Percentiles rank a stretch among this genome's conserved stretches.
Conservation (phyloP, 1,140 invertebrate genomes). For the Drosophila bocqueti region DNA sequence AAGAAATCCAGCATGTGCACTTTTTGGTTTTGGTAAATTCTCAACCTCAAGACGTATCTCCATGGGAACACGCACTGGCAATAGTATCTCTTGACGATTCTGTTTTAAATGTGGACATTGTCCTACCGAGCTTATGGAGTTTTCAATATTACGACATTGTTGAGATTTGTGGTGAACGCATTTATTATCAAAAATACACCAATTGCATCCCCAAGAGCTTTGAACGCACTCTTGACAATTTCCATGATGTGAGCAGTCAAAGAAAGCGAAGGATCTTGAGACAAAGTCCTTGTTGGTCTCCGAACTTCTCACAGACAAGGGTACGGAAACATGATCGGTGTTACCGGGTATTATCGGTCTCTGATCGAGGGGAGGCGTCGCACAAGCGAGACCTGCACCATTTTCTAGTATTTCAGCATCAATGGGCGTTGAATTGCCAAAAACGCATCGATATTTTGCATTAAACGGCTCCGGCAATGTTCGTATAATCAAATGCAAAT, state of each 20-base stretch:
- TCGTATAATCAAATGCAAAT: slow-evolving; percentile 94
- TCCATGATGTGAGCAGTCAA: slow-evolving; percentile 95
- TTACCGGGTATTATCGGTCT: slow-evolving; percentile 92
- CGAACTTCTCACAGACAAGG: slow-evolving; percentile 92
- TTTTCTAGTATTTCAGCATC: slow-evolving; percentile 92
- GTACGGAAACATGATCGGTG: slow-evolving; percentile 95
- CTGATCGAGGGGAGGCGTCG: slow-evolving; percentile 91
- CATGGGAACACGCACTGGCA: slow-evolving; percentile 95
- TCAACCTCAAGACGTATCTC: slow-evolving; percentile 95
- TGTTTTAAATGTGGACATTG: slow-evolving; percentile 93
- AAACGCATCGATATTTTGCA: slow-evolving; percentile 97
- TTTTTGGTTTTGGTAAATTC: slow-evolving; percentile 94
- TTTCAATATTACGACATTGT: slow-evolving; percentile 90
- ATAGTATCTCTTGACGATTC: slow-evolving; percentile 88
- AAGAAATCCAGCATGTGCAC: slow-evolving; percentile 94
- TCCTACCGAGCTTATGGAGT: slow-evolving; percentile 93
- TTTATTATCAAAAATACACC: slow-evolving; percentile 98
- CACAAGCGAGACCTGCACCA: slow-evolving; percentile 93
- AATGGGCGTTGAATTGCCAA: slow-evolving; percentile 93
- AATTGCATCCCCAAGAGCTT: slow-evolving; percentile 96
- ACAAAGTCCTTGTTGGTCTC: slow-evolving; percentile 99
- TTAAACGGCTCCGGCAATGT: slow-evolving; percentile 95
- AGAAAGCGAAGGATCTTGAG: slow-evolving; percentile 96
- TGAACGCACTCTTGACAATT: slow-evolving; percentile 94
- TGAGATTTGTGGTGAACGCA: slow-evolving; percentile 96